Evolutionary conservation across 2,113 vertebrate genomes (phyloP), one percentile per base, ranked within the genome.

Genomic region (Acanthisitta chloris): DNA sequence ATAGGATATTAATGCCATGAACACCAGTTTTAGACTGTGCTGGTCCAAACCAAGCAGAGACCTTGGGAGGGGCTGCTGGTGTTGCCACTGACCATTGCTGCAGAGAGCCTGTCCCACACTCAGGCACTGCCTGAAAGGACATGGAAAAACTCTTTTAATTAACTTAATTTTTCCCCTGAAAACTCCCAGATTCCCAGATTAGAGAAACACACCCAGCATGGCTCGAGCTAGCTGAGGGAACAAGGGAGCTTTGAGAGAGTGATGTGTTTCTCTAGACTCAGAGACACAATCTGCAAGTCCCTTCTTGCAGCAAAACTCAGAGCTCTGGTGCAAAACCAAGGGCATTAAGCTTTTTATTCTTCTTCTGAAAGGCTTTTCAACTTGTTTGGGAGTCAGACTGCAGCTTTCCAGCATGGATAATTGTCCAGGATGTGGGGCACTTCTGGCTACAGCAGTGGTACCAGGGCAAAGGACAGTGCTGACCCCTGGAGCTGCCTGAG

Each of bases 101-200:
- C 52, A 10, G 4, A 24, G 4, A 45, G 73, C 25, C 85, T 81
- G 69, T 78, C 62, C 55, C 52, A 76, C 42, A 17, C 11, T 86
- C 52, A 52, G 55, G 54, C 29, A 5, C 9, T 0, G 0, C 40
- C 1, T 18, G 45, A 78, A 46, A 74, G 85, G 12, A 67, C 42
- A 58, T 4, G 6, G 45, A 69, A 91, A 95, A 90, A 80, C 15
- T n/a, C 21, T 14, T 85, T 87, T 85, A 91, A 90, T 85, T 87
- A 92, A 70, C 73, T 55, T 57, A 17, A 43, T 74, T 74, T 74
- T 76, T 83, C 40, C 43, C 88, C 84, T 92, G 83, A 94, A 90
- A 95, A 76, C 90, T 83, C 92, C 23, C 36, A 92, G 95, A 96
- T 90, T 82, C 73, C 76, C 52, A 80, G 95, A 94, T 95, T 86